phyloP scores from a whole-genome alignment of 2,113 vertebrate genomes.

The Origma solitaria region DNA sequence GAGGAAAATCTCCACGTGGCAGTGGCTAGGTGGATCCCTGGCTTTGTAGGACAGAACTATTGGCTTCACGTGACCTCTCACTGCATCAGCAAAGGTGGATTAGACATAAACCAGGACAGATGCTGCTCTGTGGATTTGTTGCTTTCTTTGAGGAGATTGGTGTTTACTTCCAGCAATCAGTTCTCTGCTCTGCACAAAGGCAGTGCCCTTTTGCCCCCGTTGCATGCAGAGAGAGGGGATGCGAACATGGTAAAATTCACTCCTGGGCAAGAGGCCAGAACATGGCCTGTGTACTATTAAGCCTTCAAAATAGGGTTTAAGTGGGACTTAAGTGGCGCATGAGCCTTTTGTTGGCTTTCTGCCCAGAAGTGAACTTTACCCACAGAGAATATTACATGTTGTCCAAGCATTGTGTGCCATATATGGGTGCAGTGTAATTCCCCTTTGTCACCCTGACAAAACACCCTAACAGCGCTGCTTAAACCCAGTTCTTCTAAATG shows the following conservation, averaged over 20 bases:
- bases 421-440: background rate
- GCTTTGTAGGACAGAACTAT: background rate
- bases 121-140: background rate
- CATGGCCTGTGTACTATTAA: conserved; percentile 39
- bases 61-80: background rate
- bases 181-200: conserved; percentile 6
- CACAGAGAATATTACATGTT: conserved; percentile 3
- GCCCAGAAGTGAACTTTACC: conserved; percentile 54
- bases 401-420: background rate
- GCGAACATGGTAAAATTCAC: background rate
- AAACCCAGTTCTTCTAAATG: background rate
- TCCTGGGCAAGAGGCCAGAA: conserved; percentile 53
- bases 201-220: background rate
- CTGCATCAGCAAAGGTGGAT: background rate
- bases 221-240: background rate
- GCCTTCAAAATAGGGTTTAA: conserved; percentile 55
- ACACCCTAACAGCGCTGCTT: background rate
- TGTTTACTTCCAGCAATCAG: background rate
- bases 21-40: background rate
- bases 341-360: conserved; percentile 51
- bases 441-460: background rate
- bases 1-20: background rate
- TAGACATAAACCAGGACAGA: background rate
- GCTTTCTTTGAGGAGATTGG: background rate
- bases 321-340: conserved; percentile 52